Conservation (phyloP, 2,797 vertebrate genomes). For the Dendrocincla tyrannina region DNA sequence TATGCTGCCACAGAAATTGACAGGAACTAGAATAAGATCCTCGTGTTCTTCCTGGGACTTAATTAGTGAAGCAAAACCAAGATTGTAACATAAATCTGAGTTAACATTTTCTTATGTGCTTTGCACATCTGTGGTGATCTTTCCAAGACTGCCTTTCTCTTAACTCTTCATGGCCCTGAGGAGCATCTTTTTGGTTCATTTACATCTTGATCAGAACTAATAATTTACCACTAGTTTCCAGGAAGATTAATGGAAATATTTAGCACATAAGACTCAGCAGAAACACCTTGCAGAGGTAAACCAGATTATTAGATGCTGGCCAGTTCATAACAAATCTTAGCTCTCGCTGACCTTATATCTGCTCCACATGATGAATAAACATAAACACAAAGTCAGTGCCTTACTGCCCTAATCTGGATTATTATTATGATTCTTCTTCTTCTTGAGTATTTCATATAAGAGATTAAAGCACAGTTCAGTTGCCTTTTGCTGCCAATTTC, state of each 20-base stretch:
- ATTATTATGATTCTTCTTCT: not conserved
- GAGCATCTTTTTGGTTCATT: not conserved
- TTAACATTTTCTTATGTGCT: not conserved
- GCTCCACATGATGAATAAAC: not conserved
- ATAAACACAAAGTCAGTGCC: not conserved
- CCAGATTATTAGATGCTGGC: not conserved
- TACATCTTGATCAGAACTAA: not conserved
- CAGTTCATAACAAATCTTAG: not conserved
- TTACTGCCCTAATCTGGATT: not conserved
- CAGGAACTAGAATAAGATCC: not conserved
- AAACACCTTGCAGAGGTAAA: not conserved
- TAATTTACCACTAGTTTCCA: not conserved
- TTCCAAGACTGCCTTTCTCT: not conserved
- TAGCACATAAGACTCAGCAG: not conserved
- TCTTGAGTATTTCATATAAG: not conserved
- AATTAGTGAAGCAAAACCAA: not conserved
- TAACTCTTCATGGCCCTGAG: not conserved
- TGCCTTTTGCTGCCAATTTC: not conserved
- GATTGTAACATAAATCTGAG: not conserved
- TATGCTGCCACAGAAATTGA: not conserved
- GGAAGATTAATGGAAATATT: not conserved
- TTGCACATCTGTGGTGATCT: not conserved
- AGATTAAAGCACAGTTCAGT: not conserved
- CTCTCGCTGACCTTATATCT: not conserved
- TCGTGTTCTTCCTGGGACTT: not conserved